Percentiles rank a stretch among this genome's conserved stretches.
Conservation (phyloP, 2,888 invertebrate genomes). For the Drosophila mimica region DNA sequence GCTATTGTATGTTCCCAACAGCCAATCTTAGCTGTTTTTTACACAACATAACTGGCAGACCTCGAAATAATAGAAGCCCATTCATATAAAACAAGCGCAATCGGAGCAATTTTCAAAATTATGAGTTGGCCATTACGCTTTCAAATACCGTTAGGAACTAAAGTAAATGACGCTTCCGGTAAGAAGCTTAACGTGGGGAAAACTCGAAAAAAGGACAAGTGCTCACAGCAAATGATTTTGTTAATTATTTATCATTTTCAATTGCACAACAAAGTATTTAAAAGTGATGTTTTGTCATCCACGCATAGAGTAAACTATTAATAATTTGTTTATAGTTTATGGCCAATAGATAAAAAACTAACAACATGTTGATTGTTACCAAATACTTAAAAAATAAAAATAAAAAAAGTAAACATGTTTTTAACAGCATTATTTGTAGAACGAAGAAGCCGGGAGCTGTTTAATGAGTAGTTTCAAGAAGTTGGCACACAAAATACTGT, state of each 20-base stretch:
- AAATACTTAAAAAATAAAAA: not conserved
- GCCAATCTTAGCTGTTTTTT: not conserved
- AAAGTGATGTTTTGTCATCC: not conserved
- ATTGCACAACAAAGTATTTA: not conserved
- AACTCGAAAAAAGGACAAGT: no score
- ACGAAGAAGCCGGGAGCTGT: not conserved
- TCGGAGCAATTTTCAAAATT: not conserved
- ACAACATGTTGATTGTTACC: not conserved
- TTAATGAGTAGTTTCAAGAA: not conserved
- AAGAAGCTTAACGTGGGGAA: not conserved
- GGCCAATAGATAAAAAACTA: not conserved
- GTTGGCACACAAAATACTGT: not conserved
- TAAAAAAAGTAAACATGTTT: not conserved
- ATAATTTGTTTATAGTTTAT: not conserved
- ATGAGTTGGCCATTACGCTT: not conserved
- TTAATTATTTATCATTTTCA: not conserved
- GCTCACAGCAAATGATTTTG: not conserved
- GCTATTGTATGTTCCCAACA: not conserved
- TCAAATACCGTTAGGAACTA: not conserved
- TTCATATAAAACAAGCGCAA: not conserved
- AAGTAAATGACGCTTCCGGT: not conserved
- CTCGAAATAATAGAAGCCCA: conserved; percentile 7
- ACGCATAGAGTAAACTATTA: not conserved
- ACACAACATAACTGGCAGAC: not conserved
- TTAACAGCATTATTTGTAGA: not conserved